Evolutionary conservation across 1,140 invertebrate species (phyloP).

Genomic region (Choristoneura fumiferana): DNA sequence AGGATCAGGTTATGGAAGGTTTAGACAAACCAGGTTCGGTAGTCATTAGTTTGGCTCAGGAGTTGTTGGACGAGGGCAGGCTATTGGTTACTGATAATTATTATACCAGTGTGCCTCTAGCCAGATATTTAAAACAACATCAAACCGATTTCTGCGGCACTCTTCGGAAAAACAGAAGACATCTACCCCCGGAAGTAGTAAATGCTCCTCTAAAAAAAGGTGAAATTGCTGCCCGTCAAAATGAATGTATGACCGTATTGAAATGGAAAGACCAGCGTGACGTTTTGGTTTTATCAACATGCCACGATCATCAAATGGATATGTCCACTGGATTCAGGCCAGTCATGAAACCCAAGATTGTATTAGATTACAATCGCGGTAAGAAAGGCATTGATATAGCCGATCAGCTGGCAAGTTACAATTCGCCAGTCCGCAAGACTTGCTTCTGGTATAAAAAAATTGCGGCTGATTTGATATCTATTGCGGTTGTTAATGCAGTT

Average conservation of each 20-base stretch:
- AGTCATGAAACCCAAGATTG: constrained; percentile 27
- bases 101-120: constrained; percentile 53
- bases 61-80: constrained; percentile 41
- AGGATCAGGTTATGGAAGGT: constrained; percentile 18
- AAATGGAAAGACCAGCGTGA: constrained; percentile 52
- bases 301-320: constrained; percentile 24
- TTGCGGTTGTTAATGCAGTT: background rate
- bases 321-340: constrained; percentile 21
- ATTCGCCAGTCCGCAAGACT: no score
- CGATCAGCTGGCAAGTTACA: no score
- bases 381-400: constrained; percentile 23
- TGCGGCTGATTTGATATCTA: background rate
- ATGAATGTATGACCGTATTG: constrained; percentile 27
- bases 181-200: constrained; percentile 19
- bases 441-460: background rate
- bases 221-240: constrained; percentile 21
- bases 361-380: constrained; percentile 23
- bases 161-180: constrained; percentile 20
- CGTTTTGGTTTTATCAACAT: constrained; percentile 40
- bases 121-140: constrained; percentile 25
- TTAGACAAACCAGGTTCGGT: constrained; percentile 21
- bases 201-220: constrained; percentile 13
- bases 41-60: constrained; percentile 31
- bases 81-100: constrained; percentile 63
- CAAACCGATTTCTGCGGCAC: constrained; percentile 24